Percentiles rank a stretch among this genome's conserved stretches.
These are phyloP conservation scores for Galerucella nymphaeae DNA, from an alignment of 2,888 invertebrate genomes.

Conservation along the genomic window DNA sequence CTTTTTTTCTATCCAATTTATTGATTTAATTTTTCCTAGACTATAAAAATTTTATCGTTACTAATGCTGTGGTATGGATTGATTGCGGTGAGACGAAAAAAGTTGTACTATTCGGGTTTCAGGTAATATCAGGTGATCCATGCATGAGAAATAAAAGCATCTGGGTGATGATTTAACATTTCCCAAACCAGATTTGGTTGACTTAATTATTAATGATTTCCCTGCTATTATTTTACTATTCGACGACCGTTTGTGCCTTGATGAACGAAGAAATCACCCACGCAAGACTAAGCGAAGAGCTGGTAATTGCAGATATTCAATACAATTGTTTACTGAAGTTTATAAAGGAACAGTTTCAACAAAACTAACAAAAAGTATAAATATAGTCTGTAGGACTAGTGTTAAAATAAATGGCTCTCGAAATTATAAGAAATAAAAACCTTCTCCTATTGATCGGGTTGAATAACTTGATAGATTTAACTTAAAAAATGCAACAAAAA, in stretches of 20 bases:
- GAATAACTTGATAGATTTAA: conserved; percentile 8
- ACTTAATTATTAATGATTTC: too few species aligned
- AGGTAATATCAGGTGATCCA: not conserved
- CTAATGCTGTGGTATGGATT: not conserved
- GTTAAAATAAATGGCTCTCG: not conserved
- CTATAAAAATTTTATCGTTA: not conserved
- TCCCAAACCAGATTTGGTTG: not conserved
- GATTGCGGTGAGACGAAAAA: not conserved
- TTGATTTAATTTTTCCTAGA: not conserved
- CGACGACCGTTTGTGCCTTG: too few species aligned
- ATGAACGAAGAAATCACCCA: too few species aligned
- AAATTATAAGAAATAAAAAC: not conserved
- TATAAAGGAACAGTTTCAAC: too few species aligned
- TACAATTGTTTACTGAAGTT: too few species aligned
- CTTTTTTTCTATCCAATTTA: too few species aligned
- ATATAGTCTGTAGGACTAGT: not conserved
- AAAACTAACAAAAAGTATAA: too few species aligned
- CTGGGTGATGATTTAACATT: not conserved
- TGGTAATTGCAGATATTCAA: too few species aligned
- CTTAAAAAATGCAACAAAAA: conserved; percentile 11
- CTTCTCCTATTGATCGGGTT: not conserved
- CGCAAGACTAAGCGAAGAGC: too few species aligned
- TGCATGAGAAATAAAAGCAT: not conserved
- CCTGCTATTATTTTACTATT: too few species aligned
- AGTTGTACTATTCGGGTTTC: not conserved